These are phyloP conservation scores for Cephus sareptanus DNA, from an alignment of 2,888 invertebrate genomes.

Conservation along the genomic window DNA sequence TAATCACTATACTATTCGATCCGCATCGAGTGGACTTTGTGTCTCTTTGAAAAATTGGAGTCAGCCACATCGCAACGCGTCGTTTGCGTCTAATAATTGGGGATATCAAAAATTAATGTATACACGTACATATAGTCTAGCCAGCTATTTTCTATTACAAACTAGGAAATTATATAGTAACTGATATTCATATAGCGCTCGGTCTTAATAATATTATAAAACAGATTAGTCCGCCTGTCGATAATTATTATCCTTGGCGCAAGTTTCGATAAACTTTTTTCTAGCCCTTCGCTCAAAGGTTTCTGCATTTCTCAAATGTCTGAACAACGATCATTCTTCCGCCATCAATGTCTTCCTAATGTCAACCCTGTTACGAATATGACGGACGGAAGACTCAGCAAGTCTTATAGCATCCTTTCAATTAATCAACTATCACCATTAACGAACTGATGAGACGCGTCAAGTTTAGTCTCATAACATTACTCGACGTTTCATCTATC, in stretches of 20 bases:
- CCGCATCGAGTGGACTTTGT: not conserved
- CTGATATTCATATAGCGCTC: slow-evolving; percentile 55
- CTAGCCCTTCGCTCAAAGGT: not conserved
- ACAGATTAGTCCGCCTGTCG: slow-evolving; percentile 55
- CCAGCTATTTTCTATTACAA: slow-evolving; percentile 55
- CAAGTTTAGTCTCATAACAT: not conserved
- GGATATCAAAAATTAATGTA: slow-evolving; percentile 58
- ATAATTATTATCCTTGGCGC: slow-evolving; percentile 30
- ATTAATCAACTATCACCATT: not conserved
- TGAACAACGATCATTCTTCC: not conserved
- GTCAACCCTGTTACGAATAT: slow-evolving; percentile 7
- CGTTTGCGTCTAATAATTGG: slow-evolving; percentile 52
- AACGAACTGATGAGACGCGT: not conserved
- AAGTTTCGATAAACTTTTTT: slow-evolving; percentile 1
- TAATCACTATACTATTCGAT: not conserved
- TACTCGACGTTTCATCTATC: not conserved
- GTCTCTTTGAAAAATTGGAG: not conserved
- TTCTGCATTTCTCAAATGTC: not conserved
- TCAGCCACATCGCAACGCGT: slow-evolving; percentile 19
- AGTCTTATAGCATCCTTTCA: not conserved
- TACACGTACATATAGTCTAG: slow-evolving; percentile 52
- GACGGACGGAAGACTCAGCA: slow-evolving; percentile 43
- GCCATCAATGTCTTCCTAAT: not conserved
- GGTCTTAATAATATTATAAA: slow-evolving; percentile 58
- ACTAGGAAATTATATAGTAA: slow-evolving; percentile 54